phyloP scores from a whole-genome alignment of 2,797 vertebrate genomes.

The Gymnopithys bicolor region DNA sequence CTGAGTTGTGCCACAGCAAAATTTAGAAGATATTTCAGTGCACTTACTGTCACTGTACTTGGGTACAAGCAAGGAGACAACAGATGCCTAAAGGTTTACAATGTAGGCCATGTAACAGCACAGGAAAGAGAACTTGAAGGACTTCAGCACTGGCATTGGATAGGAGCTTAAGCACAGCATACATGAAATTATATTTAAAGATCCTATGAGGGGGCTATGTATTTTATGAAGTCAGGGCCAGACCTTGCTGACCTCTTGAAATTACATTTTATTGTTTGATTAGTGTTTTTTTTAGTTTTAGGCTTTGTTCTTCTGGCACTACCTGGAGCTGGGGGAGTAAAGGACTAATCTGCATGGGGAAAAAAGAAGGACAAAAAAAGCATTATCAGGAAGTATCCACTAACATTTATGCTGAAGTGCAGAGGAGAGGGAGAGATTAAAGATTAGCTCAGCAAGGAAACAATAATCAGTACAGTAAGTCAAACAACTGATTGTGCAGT shows the following conservation, averaged over 20 bases:
- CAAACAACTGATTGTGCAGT: neutral
- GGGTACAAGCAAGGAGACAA: neutral
- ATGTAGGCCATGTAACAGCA: neutral
- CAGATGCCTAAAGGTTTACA: neutral
- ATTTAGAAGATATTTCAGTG: neutral
- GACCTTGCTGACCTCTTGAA: neutral
- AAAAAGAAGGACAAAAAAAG: neutral
- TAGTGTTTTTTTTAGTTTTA: neutral
- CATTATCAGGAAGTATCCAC: neutral
- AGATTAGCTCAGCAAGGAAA: neutral
- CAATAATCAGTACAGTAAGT: neutral
- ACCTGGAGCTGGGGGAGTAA: neutral
- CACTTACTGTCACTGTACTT: neutral
- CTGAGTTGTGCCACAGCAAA: neutral
- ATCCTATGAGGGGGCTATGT: fast-evolving
- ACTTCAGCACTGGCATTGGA: neutral
- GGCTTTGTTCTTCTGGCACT: neutral
- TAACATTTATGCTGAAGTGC: neutral
- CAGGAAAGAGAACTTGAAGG: neutral
- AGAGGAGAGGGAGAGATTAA: neutral
- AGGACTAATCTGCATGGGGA: neutral
- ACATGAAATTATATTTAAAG: neutral
- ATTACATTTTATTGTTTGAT: neutral
- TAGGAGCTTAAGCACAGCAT: neutral
- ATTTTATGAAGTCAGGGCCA: neutral